Base-by-base conservation (phyloP, 2,888 invertebrate species). In the Theretra japonica region DNA sequence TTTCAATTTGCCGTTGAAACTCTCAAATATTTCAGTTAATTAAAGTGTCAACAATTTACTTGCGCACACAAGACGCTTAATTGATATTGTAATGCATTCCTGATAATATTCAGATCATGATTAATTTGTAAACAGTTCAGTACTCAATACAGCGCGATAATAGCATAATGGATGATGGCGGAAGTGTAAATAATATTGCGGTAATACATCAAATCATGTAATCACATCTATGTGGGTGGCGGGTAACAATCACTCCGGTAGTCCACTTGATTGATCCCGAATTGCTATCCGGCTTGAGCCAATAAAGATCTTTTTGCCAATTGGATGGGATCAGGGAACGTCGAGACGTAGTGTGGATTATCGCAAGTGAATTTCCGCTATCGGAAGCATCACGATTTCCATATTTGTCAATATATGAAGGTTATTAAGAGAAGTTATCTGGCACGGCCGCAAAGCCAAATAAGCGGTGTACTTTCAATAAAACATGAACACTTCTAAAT, bases 241-340 rank as follows among this genome's bases (percentile, higher is more conserved):
- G 77, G 83, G 85, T 86, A 85, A 88, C 88, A 89, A 88, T 87
- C 87, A 85, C 85, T 86, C 81, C 76, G 81, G 81, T 82, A 83
- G 86, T 81, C 84, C 81, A 85, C 83, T 84, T 88, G 86, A 89
- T 88, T 89, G 88, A 88, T 88, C 86, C 83, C 78, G 83, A 87
- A 88, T 87, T 83, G 84, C 83, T 85, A 84, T 86, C 86, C 88
- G 86, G 84, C 85, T 88, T 88, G 82, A 85, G 84, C 87, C 89
- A 90, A 89, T 90, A 89, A 87, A 90, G 89, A 90, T 89, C 83
- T 88, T 90, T 90, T 89, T 86, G 84, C 87, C 90, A 88, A 90
- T 91, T 87, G 88, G 86, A 82, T 83, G 80, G 86, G 88, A 88
- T 88, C 84, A 82, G 81, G 82, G 79, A 81, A 80, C 83, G 82